A percentile compares a stretch with the other conserved stretches of the same genome.
Evolutionary conservation across 1,140 invertebrate species (phyloP).

Genomic region (Drosophila dunni): DNA sequence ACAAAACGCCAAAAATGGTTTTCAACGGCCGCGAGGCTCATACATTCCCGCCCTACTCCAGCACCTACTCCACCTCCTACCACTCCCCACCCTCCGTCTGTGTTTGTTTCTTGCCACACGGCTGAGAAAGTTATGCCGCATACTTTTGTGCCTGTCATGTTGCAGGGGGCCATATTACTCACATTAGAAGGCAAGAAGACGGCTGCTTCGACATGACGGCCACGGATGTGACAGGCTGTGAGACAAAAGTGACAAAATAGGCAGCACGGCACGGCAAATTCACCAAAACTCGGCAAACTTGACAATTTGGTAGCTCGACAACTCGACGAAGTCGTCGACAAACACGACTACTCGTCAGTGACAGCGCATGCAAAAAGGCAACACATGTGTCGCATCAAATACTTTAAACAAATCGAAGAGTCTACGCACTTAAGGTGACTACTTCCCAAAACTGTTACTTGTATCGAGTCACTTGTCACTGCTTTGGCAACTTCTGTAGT

Average conservation of each 20-base stretch:
- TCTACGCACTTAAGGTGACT: slow-evolving; percentile 19
- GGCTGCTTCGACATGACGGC: slow-evolving; percentile 67
- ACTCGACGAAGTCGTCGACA: neutral
- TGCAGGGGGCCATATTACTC: slow-evolving; percentile 18
- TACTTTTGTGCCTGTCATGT: slow-evolving; percentile 47
- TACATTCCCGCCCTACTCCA: neutral
- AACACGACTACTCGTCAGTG: neutral
- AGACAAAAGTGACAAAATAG: slow-evolving; percentile 58
- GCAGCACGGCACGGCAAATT: slow-evolving; percentile 15
- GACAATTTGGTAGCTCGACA: neutral
- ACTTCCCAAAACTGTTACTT: neutral
- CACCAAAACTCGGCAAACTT: neutral
- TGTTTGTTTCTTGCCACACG: slow-evolving; percentile 28
- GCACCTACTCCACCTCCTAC: too few relatives aligned
- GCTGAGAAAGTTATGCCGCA: slow-evolving; percentile 59
- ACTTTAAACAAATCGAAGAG: slow-evolving; percentile 79
- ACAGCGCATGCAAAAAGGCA: slow-evolving; percentile 32
- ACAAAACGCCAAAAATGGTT: slow-evolving; percentile 67
- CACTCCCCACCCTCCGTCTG: too few relatives aligned
- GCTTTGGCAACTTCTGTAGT: neutral
- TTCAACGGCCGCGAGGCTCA: slow-evolving; percentile 23
- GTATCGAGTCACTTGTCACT: neutral
- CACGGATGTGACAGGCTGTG: slow-evolving; percentile 47
- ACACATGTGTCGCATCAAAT: slow-evolving; percentile 56
- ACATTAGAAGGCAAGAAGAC: slow-evolving; percentile 57